Conservation (phyloP, 2,888 invertebrate species). For the Drosophila stalkeri region DNA sequence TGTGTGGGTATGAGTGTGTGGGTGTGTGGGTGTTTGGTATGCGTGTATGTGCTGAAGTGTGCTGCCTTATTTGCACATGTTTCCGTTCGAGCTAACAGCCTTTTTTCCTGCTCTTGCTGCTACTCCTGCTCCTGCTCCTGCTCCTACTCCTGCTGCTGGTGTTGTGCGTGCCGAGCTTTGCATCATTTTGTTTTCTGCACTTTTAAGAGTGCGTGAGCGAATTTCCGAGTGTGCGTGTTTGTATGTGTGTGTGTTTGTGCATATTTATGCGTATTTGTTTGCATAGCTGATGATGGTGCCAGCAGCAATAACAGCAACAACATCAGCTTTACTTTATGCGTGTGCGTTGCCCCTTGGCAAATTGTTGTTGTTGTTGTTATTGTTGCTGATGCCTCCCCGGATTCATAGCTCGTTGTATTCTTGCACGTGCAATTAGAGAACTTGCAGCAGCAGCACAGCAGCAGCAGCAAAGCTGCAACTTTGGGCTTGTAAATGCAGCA, state of each 20-base stretch:
- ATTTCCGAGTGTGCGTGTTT: conserved; percentile 28
- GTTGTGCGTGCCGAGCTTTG: conserved; percentile 56
- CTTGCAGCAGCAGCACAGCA: conserved; percentile 63
- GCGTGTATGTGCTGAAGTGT: conserved; percentile 14
- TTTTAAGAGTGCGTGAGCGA: conserved; percentile 58
- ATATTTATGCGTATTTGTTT: conserved; percentile 82
- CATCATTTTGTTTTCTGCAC: conserved; percentile 45
- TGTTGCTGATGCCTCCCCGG: conserved; percentile 22
- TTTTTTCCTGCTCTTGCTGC: conserved; percentile 11
- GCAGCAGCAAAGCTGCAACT: conserved; percentile 60
- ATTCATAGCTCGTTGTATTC: conserved; percentile 35
- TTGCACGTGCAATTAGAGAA: conserved; percentile 73
- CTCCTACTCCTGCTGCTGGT: conserved; percentile 32
- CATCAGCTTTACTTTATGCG: conserved; percentile 47
- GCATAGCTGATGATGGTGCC: conserved; percentile 79
- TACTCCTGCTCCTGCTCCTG: conserved; percentile 2
- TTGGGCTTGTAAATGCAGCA: conserved; percentile 56
- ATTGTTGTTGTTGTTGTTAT: conserved; percentile 11
- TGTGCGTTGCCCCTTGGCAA: conserved; percentile 41
- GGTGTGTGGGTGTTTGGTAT: conserved; percentile 1
- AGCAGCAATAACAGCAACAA: conserved; percentile 50
- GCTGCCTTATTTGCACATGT: conserved; percentile 70
- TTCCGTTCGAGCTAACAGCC: conserved; percentile 50
- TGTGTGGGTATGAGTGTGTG: conserved; percentile 7
- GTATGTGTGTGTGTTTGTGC: conserved; percentile 60